Conservation (phyloP, 2,113 vertebrate species). For the Ptilonorhynchus violaceus region DNA sequence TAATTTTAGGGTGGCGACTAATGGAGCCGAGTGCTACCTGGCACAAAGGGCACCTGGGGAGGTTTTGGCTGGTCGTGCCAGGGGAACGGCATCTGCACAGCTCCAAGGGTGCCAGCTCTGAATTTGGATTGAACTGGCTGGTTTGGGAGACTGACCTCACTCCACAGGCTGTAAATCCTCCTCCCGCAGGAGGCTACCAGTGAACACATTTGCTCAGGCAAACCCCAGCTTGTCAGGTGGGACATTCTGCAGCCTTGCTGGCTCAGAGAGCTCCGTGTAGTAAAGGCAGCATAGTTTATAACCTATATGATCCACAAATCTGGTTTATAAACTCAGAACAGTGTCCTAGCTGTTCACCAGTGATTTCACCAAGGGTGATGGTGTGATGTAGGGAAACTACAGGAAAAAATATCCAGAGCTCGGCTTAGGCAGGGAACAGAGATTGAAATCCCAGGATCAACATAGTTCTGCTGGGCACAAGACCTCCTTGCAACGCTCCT, state of each 20-base stretch:
- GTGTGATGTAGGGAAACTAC: neutral
- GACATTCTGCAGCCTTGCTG: neutral
- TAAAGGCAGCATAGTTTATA: neutral
- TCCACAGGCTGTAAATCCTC: accelerated
- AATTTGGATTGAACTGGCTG: neutral
- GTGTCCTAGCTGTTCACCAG: neutral
- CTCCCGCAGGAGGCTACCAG: neutral
- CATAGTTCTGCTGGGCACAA: neutral
- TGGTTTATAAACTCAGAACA: neutral
- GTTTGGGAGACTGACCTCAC: neutral
- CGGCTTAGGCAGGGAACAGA: neutral
- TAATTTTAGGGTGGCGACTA: neutral
- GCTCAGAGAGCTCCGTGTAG: neutral
- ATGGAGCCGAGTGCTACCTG: neutral
- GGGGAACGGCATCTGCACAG: accelerated
- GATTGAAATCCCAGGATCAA: neutral
- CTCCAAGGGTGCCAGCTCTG: neutral
- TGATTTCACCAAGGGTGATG: neutral
- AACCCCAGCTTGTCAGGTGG: neutral
- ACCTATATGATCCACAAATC: neutral
- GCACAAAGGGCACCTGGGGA: neutral
- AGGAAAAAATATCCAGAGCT: neutral
- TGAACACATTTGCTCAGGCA: neutral
- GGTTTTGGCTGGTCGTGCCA: neutral
- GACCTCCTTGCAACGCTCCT: neutral